phyloP scores from a whole-genome alignment of 2,113 vertebrate species.

The Megaleporinus macrocephalus region DNA sequence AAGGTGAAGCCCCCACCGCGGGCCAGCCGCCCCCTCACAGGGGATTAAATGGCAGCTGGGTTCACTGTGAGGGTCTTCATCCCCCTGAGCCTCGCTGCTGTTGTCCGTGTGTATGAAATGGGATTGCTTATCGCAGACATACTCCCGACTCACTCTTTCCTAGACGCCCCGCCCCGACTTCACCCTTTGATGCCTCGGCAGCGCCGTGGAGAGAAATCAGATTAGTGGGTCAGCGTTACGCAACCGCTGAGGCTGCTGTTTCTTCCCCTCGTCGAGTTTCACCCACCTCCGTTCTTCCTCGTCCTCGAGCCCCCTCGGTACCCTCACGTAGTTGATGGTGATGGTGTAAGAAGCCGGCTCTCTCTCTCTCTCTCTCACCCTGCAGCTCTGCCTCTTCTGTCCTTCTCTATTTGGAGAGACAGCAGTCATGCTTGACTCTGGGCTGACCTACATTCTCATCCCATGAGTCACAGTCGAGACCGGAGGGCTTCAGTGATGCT shows the following conservation, averaged over 20 bases:
- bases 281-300: neutral
- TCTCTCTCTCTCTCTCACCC: no score
- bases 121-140: neutral
- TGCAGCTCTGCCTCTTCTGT: neutral
- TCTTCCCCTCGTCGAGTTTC: constrained; percentile 14
- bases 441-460: constrained; percentile 35
- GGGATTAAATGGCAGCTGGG: neutral
- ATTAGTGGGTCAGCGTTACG: constrained; percentile 72
- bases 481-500: neutral
- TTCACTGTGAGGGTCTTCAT: neutral
- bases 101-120: neutral
- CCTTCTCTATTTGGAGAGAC: neutral
- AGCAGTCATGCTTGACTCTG: neutral
- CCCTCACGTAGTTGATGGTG: neutral
- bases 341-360: neutral
- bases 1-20: neutral
- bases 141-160: constrained; percentile 38
- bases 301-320: neutral
- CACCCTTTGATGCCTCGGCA: constrained; percentile 16
- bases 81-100: neutral
- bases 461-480: constrained; percentile 11
- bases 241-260: constrained; percentile 50
- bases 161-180: constrained; percentile 46
- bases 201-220: constrained; percentile 58
- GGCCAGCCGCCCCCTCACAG: neutral